Percentiles rank a stretch among this genome's conserved stretches.
Evolutionary conservation across 2,888 invertebrate species (phyloP).

Genomic region (Cephus sareptanus): DNA sequence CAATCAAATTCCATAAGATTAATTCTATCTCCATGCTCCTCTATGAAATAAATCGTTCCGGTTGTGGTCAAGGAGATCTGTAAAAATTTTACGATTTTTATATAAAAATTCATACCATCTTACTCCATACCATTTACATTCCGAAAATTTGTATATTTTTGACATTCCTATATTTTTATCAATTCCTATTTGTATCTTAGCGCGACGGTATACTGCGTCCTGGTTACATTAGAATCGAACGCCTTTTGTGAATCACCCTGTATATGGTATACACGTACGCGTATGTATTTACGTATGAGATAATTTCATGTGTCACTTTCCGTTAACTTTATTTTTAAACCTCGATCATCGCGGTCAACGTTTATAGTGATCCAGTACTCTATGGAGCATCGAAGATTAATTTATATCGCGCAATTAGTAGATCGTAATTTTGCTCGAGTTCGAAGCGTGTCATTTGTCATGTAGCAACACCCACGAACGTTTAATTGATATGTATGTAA

Average conservation of each 20-base stretch:
- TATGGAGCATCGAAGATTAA: background rate
- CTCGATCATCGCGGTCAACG: background rate
- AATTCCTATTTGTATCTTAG: background rate
- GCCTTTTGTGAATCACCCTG: slow-evolving; percentile 2
- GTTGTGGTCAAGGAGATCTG: background rate
- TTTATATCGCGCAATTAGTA: background rate
- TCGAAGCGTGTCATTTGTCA: background rate
- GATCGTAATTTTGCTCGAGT: background rate
- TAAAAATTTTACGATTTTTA: background rate
- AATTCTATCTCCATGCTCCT: background rate
- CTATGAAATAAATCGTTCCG: background rate
- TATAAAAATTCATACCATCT: background rate
- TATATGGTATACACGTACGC: slow-evolving; percentile 13
- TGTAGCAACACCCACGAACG: slow-evolving; percentile 2
- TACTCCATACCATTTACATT: background rate
- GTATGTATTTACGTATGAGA: background rate
- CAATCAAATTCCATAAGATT: background rate
- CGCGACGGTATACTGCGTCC: background rate
- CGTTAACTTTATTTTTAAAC: too few species aligned
- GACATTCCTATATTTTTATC: background rate
- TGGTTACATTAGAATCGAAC: background rate
- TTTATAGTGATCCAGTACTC: background rate
- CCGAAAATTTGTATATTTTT: background rate
- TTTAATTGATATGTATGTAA: slow-evolving; percentile 2
- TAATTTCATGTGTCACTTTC: background rate